Conservation (phyloP, 2,797 vertebrate species). For the Tragopan temminckii region DNA sequence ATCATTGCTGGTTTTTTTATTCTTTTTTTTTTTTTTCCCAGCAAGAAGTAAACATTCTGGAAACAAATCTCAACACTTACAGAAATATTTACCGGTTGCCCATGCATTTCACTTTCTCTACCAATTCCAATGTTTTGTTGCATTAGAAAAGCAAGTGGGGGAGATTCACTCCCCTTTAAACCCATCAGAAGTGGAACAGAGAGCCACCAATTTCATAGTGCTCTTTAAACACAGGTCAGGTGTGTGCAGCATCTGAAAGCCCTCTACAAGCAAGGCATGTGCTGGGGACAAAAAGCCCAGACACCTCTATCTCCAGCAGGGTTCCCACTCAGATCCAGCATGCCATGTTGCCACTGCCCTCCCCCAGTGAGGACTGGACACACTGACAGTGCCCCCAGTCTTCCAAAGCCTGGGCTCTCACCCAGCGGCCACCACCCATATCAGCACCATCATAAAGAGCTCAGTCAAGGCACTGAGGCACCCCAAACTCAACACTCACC, state of each 20-base stretch:
- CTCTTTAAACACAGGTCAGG: not conserved
- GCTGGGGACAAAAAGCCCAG: not conserved
- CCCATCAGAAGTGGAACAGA: not conserved
- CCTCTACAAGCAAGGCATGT: not conserved
- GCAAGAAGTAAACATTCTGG: not conserved
- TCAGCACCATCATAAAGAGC: not conserved
- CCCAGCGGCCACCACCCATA: not conserved
- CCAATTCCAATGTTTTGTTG: not conserved
- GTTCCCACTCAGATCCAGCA: not conserved
- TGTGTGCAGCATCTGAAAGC: not conserved
- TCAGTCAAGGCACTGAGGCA: not conserved
- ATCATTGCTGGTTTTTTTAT: not conserved
- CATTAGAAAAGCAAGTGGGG: not conserved
- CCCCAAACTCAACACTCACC: not conserved
- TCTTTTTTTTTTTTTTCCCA: rapidly evolving
- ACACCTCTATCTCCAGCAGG: not conserved
- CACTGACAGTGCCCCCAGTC: not conserved
- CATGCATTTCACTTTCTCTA: not conserved
- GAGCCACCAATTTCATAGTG: not conserved
- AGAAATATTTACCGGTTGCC: not conserved
- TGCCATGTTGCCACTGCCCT: not conserved
- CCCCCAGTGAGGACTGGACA: not conserved
- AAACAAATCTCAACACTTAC: not conserved
- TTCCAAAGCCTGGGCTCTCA: not conserved
- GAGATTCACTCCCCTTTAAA: not conserved